Evolutionary conservation across 2,888 invertebrate genomes (phyloP), one percentile per base, ranked within the genome.

Genomic region (Metellina segmentata): DNA sequence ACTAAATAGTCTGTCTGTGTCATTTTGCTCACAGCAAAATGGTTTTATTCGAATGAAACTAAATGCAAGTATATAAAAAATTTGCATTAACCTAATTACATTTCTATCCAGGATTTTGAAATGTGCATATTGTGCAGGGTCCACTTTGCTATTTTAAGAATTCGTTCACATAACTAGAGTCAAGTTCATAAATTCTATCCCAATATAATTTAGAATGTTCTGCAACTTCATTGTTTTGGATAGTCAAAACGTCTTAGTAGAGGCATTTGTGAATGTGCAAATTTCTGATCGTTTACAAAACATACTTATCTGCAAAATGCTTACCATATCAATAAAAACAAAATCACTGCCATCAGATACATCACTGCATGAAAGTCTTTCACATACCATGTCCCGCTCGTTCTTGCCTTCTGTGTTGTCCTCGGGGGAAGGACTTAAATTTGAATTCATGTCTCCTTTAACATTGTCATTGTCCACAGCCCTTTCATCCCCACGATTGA

Each of bases 261-360:
- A 61, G 16, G 61, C 16, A 16, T 61, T 11, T 11, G 1, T 34
- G 16, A 61, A 61, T 16, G 61, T 8, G 61, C 16, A 16, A 61
- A 16, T 61, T 61, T 61, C 61, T 61, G 61, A 61, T 61, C 61
- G 34, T 61, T 16, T 61, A 61, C 61, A 61, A 61, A 61, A 16
- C 74, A 19, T 9, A 74, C n/a, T 5, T 74, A 19, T 74, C 6
- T 19, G 19, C 34, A 19, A 82, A n/a, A 16, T 16, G 78, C 78
- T 89, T 96, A 97, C 96, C 96, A 96, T 95, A 95, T 97, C 96
- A 94, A 97, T 96, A 96, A 97, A 96, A 95, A 97, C 96, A 96
- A 96, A 97, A 95, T 96, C 96, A 94, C 96, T 96, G 93, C 96
- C 96, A 85, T 96, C 95, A 93, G 96, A 96, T 91, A 95, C 95